phyloP scores from a whole-genome alignment of 2,797 vertebrate genomes.

The Echiichthys vipera region DNA sequence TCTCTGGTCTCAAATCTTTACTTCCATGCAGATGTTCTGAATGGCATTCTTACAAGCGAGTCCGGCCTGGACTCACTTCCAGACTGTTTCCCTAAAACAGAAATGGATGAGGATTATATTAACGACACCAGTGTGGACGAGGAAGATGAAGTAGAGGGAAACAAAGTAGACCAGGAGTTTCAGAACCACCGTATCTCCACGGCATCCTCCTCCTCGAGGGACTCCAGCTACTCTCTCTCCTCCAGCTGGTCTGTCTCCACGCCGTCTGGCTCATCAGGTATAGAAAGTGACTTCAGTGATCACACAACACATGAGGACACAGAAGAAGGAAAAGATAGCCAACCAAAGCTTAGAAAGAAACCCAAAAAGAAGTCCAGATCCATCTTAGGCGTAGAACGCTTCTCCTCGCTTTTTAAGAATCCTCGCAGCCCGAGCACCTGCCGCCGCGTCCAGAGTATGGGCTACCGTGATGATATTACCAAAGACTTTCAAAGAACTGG shows the following conservation, averaged over 20 bases:
- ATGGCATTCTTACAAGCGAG: slow-evolving; percentile 85
- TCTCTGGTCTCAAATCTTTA: background rate
- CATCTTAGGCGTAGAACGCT: slow-evolving; percentile 82
- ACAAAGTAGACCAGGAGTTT: slow-evolving; percentile 52
- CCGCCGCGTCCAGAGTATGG: slow-evolving; percentile 87
- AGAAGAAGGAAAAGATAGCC: slow-evolving; percentile 75
- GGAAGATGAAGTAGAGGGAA: slow-evolving; percentile 71
- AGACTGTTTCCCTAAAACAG: slow-evolving; percentile 57
- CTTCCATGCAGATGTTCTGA: slow-evolving; percentile 86
- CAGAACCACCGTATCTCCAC: slow-evolving; percentile 76
- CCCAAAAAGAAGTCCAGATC: slow-evolving; percentile 80
- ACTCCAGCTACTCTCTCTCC: slow-evolving; percentile 78
- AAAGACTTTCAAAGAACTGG: slow-evolving; percentile 47
- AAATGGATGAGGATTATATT: slow-evolving; percentile 69
- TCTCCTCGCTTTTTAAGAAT: slow-evolving; percentile 86
- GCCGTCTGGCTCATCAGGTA: slow-evolving; percentile 87
- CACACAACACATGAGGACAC: slow-evolving; percentile 85
- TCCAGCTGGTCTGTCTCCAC: slow-evolving; percentile 86
- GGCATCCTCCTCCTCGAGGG: slow-evolving; percentile 82
- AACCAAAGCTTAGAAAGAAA: slow-evolving; percentile 66
- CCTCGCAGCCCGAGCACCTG: slow-evolving; percentile 82
- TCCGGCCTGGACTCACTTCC: slow-evolving; percentile 66
- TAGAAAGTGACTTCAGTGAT: slow-evolving; percentile 92
- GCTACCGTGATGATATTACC: slow-evolving; percentile 52
- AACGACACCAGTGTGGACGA: slow-evolving; percentile 55